A percentile compares a stretch with the other conserved stretches of the same genome.
phyloP scores from a whole-genome alignment of 2,888 invertebrate genomes.

The Tanytarsus gracilentus region DNA sequence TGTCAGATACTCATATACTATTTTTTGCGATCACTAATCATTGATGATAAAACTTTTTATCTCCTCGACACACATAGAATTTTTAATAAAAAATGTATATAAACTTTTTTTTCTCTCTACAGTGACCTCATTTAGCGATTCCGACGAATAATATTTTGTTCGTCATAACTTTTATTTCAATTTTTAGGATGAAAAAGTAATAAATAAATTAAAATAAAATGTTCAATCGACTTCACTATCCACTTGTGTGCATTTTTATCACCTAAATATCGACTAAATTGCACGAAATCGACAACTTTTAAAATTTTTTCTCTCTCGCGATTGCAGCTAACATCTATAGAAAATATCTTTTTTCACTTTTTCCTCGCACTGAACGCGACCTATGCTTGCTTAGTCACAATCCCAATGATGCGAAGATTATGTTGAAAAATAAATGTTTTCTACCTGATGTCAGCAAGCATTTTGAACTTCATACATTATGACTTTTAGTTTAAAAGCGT shows the following conservation, averaged over 20 bases:
- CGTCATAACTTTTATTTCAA: neutral
- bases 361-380: neutral
- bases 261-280: neutral
- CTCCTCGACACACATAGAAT: too few species aligned
- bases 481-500: neutral
- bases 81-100: too few species aligned
- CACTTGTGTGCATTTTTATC: neutral
- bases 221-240: neutral
- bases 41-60: neutral
- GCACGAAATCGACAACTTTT: neutral
- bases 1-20: too few species aligned
- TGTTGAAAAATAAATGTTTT: too few species aligned
- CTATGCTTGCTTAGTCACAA: too few species aligned
- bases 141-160: neutral
- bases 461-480: too few species aligned
- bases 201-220: neutral
- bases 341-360: neutral
- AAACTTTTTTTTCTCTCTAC: neutral
- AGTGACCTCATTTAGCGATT: constrained; percentile 7
- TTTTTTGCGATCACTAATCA: too few species aligned
- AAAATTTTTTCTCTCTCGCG: neutral
- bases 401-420: too few species aligned
- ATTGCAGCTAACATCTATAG: too few species aligned
- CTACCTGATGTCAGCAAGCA: too few species aligned
- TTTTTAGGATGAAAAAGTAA: neutral